Conservation (phyloP, 1,140 invertebrate genomes). For the Nasonia longicornis region DNA sequence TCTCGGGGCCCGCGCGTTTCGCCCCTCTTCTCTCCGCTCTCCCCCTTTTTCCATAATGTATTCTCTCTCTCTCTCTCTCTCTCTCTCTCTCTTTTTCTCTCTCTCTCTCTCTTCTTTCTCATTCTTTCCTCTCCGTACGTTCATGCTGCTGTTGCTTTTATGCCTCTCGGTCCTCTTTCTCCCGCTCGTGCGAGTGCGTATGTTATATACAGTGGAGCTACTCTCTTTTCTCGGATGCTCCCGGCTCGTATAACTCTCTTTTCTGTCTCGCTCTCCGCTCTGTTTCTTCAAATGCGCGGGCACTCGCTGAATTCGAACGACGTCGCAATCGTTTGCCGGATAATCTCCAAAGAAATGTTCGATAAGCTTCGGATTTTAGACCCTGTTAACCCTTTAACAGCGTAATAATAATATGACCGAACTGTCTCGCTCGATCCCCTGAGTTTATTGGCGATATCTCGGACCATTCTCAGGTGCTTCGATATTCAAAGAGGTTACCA, state of each 20-base stretch:
- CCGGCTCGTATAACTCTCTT: background rate
- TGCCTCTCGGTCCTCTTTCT: conserved; percentile 41
- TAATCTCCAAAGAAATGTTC: background rate
- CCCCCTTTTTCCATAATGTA: conserved; percentile 43
- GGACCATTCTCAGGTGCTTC: background rate
- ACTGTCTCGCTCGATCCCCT: background rate
- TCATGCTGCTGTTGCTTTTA: conserved; percentile 26
- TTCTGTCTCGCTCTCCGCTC: background rate
- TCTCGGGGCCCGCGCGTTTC: background rate
- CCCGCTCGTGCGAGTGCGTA: conserved; percentile 15
- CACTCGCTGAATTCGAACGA: no score
- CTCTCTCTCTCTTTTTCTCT: conserved; percentile 42
- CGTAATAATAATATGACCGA: background rate
- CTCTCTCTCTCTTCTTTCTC: conserved; percentile 41
- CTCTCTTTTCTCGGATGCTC: conserved; percentile 8
- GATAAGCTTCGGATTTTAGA: background rate
- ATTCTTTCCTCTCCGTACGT: conserved; percentile 21
- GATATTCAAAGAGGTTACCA: background rate
- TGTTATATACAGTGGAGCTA: background rate
- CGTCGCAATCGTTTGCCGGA: background rate
- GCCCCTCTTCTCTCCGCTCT: conserved; percentile 14
- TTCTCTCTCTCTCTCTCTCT: conserved; percentile 40
- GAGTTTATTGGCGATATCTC: background rate
- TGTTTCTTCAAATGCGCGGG: background rate
- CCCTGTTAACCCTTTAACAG: background rate